phyloP scores from a whole-genome alignment of 2,888 invertebrate species.

The Ptychoptera albimana region DNA sequence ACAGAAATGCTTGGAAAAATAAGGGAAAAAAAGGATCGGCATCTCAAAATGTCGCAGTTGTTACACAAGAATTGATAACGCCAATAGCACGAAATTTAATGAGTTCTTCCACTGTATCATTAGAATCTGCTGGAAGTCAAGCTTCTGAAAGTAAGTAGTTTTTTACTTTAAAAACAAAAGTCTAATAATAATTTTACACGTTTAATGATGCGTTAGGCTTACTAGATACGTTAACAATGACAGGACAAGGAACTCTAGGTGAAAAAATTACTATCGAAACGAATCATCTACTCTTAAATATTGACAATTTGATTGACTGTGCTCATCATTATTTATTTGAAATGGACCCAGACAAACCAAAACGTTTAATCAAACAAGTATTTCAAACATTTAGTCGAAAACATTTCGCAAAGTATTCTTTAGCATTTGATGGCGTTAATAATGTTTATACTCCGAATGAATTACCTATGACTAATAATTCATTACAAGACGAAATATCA shows the following conservation, averaged over 20 bases:
- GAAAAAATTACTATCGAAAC: constrained; percentile 34
- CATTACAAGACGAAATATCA: not conserved
- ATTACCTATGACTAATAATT: constrained; percentile 9
- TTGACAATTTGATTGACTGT: constrained; percentile 30
- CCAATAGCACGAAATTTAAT: not conserved
- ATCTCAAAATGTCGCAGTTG: not conserved
- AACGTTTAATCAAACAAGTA: constrained; percentile 38
- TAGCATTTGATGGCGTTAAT: constrained; percentile 61
- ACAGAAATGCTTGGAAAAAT: not conserved
- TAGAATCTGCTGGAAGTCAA: not conserved
- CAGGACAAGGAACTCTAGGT: constrained; percentile 25
- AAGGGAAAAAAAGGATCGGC: not conserved
- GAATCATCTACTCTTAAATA: constrained; percentile 46
- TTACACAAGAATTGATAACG: not conserved
- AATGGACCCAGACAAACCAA: constrained; percentile 51
- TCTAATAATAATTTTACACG: too few species aligned
- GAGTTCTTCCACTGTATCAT: not conserved
- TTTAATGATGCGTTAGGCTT: not conserved
- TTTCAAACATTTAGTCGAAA: constrained; percentile 27
- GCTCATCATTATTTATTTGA: constrained; percentile 71
- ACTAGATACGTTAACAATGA: not conserved
- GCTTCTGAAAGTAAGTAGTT: not conserved
- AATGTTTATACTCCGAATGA: constrained; percentile 38
- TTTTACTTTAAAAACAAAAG: not conserved
- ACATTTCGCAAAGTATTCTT: constrained; percentile 29